Evolutionary conservation across 2,797 vertebrate species (phyloP).

Genomic region (Sebastes diploproa): DNA sequence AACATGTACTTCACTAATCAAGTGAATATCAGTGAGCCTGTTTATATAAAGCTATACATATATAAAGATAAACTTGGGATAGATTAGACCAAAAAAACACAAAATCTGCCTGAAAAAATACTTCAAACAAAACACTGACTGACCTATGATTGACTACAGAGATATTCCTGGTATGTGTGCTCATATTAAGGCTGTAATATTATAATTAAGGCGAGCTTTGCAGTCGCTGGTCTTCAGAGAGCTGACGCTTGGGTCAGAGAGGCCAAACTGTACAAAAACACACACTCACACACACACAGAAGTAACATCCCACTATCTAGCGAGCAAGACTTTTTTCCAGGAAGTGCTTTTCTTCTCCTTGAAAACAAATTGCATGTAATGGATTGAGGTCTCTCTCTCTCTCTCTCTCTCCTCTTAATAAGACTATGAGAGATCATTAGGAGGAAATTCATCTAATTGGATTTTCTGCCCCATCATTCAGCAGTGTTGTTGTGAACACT

Average conservation of each 20-base stretch:
- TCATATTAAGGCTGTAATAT: background rate
- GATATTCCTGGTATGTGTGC: background rate
- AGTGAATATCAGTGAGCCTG: background rate
- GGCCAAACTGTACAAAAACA: slow-evolving; percentile 18
- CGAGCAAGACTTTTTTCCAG: slow-evolving; percentile 34
- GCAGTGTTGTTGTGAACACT: slow-evolving; percentile 65
- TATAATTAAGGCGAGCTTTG: background rate
- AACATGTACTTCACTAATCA: background rate
- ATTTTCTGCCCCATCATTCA: slow-evolving; percentile 73
- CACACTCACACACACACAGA: background rate
- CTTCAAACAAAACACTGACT: background rate
- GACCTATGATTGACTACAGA: background rate
- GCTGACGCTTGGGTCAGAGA: slow-evolving; percentile 4
- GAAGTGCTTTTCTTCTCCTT: slow-evolving; percentile 47
- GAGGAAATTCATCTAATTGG: slow-evolving; percentile 82
- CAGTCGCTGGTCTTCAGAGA: background rate
- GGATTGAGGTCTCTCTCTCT: slow-evolving; percentile 26
- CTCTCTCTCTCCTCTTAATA: slow-evolving; percentile 40
- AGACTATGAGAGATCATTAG: slow-evolving; percentile 69
- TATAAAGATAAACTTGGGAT: background rate
- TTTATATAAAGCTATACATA: background rate
- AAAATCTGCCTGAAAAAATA: background rate
- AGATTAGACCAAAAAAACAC: background rate
- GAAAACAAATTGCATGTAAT: slow-evolving; percentile 63
- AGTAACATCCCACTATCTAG: slow-evolving; percentile 18